phyloP scores from a whole-genome alignment of 1,140 invertebrate species.

The Periplaneta americana region DNA sequence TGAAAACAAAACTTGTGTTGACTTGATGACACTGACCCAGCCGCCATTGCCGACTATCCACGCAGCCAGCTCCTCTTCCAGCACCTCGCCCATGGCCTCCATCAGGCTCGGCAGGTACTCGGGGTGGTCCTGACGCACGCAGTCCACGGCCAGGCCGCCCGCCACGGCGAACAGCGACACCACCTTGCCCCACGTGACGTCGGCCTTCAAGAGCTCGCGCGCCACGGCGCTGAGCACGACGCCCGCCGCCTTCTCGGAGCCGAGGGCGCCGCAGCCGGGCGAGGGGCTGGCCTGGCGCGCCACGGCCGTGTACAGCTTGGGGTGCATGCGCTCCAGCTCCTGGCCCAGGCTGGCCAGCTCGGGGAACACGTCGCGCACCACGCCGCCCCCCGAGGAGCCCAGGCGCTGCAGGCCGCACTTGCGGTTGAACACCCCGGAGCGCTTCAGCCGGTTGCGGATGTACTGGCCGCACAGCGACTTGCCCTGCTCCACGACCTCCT shows the following conservation, averaged over 20 bases:
- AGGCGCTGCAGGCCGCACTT: constrained; percentile 64
- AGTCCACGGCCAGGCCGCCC: constrained; percentile 63
- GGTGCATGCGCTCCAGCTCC: constrained; percentile 61
- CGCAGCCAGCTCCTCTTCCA: constrained; percentile 57
- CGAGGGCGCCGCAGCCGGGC: constrained; percentile 42
- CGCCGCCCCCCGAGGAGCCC: constrained; percentile 44
- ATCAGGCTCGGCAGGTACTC: constrained; percentile 57
- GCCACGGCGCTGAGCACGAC: constrained; percentile 51
- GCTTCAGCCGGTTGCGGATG: constrained; percentile 55
- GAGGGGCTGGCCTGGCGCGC: constrained; percentile 32
- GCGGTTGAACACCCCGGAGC: constrained; percentile 57
- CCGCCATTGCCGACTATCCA: constrained; percentile 68
- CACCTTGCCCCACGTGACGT: constrained; percentile 62
- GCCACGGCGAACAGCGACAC: constrained; percentile 61
- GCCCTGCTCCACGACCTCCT: constrained; percentile 52
- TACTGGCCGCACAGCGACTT: constrained; percentile 58
- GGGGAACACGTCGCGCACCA: constrained; percentile 52
- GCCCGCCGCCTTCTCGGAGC: constrained; percentile 46
- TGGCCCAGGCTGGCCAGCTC: constrained; percentile 47
- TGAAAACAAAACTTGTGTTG: no score
- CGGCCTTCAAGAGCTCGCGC: constrained; percentile 47
- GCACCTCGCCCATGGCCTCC: constrained; percentile 51
- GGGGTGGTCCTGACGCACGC: constrained; percentile 56
- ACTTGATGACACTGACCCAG: constrained; percentile 49
- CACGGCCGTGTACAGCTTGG: constrained; percentile 31